Percentiles rank a stretch among this genome's conserved stretches.
Conservation (phyloP, 2,888 invertebrate species). For the Maniola hyperantus region DNA sequence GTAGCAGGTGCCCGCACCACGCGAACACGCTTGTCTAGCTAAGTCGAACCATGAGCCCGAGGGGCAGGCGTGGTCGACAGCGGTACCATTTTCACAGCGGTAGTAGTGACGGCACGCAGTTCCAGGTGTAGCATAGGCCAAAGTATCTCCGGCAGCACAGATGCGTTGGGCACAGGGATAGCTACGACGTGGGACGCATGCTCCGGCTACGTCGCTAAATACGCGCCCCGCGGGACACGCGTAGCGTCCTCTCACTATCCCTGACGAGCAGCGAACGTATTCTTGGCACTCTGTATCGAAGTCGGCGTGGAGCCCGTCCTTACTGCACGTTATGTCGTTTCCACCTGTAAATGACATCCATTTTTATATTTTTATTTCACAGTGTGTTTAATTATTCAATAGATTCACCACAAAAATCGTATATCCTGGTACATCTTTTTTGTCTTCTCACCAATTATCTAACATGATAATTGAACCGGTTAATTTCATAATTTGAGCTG, state of each 20-base stretch:
- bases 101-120: slow-evolving; percentile 83
- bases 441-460: not conserved
- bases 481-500: not conserved
- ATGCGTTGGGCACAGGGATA: slow-evolving; percentile 67
- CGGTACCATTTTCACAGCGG: slow-evolving; percentile 77
- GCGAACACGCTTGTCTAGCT: slow-evolving; percentile 77
- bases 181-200: slow-evolving; percentile 65
- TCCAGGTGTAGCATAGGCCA: slow-evolving; percentile 80
- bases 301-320: slow-evolving; percentile 74
- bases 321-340: slow-evolving; percentile 56
- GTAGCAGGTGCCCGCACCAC: slow-evolving; percentile 81
- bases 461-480: not conserved
- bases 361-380: not conserved
- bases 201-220: slow-evolving; percentile 70
- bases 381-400: slow-evolving; percentile 1
- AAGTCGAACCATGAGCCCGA: slow-evolving; percentile 81
- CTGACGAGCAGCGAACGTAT: slow-evolving; percentile 70
- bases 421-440: slow-evolving; percentile 9
- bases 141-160: slow-evolving; percentile 62
- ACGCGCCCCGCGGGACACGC: slow-evolving; percentile 65
- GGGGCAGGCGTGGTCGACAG: slow-evolving; percentile 76
- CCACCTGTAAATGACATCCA: slow-evolving; percentile 52
- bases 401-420: slow-evolving; percentile 7
- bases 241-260: slow-evolving; percentile 59
- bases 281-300: slow-evolving; percentile 71